Base-by-base conservation (phyloP, 2,797 vertebrate species). In the Petrocephalus sullivani region DNA sequence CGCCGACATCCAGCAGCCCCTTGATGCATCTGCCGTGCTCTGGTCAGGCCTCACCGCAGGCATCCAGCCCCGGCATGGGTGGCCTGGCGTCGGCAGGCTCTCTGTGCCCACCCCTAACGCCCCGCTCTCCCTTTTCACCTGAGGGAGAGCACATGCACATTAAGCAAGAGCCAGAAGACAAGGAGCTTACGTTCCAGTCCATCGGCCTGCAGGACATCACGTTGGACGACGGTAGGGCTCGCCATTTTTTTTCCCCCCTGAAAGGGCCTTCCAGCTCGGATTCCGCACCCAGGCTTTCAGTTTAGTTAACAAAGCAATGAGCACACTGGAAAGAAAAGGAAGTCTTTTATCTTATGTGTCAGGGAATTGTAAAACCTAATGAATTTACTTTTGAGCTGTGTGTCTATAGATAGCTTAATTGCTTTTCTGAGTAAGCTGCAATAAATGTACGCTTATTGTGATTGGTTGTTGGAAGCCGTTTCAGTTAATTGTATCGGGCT, bases 161-260 rank as follows among this genome's bases (percentile, higher is more conserved):
- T 94, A 99, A 99, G 93, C 95, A 97, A 78, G 98, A 99, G 92
- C 98, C 98, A 0, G 98, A 98, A 91, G 98, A 99, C 81, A 94
- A 91, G 89, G 98, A 99, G 91, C 94, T 97, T 91, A 97, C 96
- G 91, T 99, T 99, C 95, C 97, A 97, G 90, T 95, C 97, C 54
- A 98, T 99, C 37, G 98, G 98, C 92, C 95, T 99, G 64, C 98
- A 99, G 92, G 98, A 99, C 95, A 99, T 99, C 94, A 99, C 98
- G 0, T 96, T 99, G 94, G 98, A 99, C 90, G 98, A 99, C 92
- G 98, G 98, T 99, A 95, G n/a, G 82, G 0, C 21, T 14, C 4
- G 10, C 19, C n/a, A 51, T 28, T 28, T 49, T 4, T 4, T 14
- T 54, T 23, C 82, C 51, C 12, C 53, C n/a, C 71, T 46, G 16